Base-by-base conservation (phyloP, 2,888 invertebrate genomes). In the Stramonita haemastoma region DNA sequence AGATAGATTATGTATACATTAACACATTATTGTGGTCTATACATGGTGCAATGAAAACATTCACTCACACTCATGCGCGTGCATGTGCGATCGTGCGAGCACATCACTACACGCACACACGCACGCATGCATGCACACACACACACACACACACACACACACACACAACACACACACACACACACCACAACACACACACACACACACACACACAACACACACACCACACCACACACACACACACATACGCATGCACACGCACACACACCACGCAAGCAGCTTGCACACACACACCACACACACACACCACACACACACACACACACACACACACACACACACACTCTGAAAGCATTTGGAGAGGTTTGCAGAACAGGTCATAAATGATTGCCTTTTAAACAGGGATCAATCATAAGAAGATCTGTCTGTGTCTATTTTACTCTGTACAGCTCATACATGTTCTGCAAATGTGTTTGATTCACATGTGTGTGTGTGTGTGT, bases 111-210 rank as follows among this genome's bases (percentile, higher is more conserved):
- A 46, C 46, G 13, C 66, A 6, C 66, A 66, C 66, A 66, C 26
- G 66, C 26, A 66, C 13, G 66, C 66, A 13, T 22, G 66, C 66
- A 66, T 66, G 66, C 66, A 13, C 5, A 66, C 66, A 66, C 66
- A 66, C 66, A 66, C 66, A 66, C 66, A 66, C 66, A 66, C 66
- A 66, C 66, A 66, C 66, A 66, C 66, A 66, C 66, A 66, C 66
- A 66, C 66, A 66, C 66, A 66, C 66, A 66, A 60, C 66, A 66
- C 66, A 66, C 66, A 66, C 66, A 66, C 66, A 66, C 66, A 66
- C 66, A 66, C 66, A 66, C 66, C 11, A 11, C 11, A 11, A 66
- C 66, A 66, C 66, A 66, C 66, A 66, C 66, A 66, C 66, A 66
- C 26, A 22, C 66, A 66, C 66, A 22, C 66, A 66, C 66, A 66